Conservation (phyloP, 2,113 vertebrate species). For the Ornithorhynchus anatinus region DNA sequence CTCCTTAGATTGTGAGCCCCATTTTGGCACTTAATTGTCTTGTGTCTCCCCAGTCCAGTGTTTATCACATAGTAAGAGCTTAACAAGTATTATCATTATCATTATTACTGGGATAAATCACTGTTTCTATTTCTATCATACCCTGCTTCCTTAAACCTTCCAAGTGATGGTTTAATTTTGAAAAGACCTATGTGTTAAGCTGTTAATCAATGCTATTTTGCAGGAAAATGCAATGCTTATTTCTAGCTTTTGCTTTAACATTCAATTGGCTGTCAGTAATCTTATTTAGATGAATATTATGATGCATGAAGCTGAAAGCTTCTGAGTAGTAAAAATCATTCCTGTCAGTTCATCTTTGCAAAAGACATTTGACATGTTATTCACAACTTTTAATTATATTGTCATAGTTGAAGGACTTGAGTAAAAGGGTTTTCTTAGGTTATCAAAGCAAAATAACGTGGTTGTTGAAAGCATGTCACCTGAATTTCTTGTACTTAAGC, state of each 20-base stretch:
- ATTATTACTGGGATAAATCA: too few relatives aligned
- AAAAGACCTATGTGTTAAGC: too few relatives aligned
- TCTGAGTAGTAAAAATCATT: constrained; percentile 50
- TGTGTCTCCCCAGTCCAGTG: too few relatives aligned
- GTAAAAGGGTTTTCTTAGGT: constrained; percentile 42
- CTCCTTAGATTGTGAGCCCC: too few relatives aligned
- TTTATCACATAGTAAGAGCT: too few relatives aligned
- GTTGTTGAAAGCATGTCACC: background rate
- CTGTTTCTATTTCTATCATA: too few relatives aligned
- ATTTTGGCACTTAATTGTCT: too few relatives aligned
- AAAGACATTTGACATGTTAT: constrained; percentile 52
- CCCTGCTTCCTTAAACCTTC: too few relatives aligned
- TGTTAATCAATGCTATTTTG: too few relatives aligned
- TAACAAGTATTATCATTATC: too few relatives aligned
- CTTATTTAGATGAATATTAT: constrained; percentile 54
- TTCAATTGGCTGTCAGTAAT: constrained; percentile 32
- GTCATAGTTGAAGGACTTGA: constrained; percentile 50
- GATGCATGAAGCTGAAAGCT: constrained; percentile 43
- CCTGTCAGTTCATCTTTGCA: constrained; percentile 49
- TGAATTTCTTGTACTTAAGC: background rate
- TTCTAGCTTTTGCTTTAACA: constrained; percentile 30
- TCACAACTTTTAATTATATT: constrained; percentile 65
- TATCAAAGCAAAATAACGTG: constrained; percentile 35
- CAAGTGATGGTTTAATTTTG: too few relatives aligned
- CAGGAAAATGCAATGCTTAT: too few relatives aligned